A percentile compares a stretch with the other conserved stretches of the same genome.
phyloP scores from a whole-genome alignment of 2,113 vertebrate species.

The Triplophysa dalaica region DNA sequence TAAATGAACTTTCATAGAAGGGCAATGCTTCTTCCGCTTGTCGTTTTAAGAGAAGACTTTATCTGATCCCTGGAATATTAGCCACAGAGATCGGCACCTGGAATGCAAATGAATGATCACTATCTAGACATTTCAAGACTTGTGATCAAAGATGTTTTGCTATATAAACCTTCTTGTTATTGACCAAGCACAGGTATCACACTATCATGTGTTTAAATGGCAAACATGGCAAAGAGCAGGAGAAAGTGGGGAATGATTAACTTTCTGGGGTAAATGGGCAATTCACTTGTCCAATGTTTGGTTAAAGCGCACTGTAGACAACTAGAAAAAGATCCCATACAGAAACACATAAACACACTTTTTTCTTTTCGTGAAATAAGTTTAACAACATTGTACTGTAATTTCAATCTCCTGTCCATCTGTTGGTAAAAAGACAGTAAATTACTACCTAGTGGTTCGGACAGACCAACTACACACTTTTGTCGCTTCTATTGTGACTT shows the following conservation, averaged over 20 bases:
- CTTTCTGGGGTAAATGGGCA: neutral
- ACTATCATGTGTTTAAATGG: neutral
- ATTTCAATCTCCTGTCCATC: neutral
- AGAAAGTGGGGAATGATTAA: conserved; percentile 33
- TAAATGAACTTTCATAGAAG: too few relatives aligned
- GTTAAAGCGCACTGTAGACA: neutral
- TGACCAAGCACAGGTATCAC: neutral
- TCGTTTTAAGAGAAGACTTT: too few relatives aligned
- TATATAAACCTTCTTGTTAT: neutral
- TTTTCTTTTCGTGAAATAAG: neutral
- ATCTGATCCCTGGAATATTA: too few relatives aligned
- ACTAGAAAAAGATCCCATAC: neutral
- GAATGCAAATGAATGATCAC: neutral
- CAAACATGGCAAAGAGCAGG: neutral
- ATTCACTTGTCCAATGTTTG: conserved; percentile 29
- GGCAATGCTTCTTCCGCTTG: too few relatives aligned
- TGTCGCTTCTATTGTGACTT: neutral
- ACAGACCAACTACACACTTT: neutral
- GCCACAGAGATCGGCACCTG: neutral
- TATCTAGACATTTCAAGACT: neutral
- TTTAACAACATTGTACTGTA: neutral
- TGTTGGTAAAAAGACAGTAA: neutral
- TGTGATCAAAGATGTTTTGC: neutral
- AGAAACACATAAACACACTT: too few relatives aligned
- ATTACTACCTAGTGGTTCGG: neutral